phyloP scores from a whole-genome alignment of 2,888 invertebrate genomes.

The Eurois occulta region DNA sequence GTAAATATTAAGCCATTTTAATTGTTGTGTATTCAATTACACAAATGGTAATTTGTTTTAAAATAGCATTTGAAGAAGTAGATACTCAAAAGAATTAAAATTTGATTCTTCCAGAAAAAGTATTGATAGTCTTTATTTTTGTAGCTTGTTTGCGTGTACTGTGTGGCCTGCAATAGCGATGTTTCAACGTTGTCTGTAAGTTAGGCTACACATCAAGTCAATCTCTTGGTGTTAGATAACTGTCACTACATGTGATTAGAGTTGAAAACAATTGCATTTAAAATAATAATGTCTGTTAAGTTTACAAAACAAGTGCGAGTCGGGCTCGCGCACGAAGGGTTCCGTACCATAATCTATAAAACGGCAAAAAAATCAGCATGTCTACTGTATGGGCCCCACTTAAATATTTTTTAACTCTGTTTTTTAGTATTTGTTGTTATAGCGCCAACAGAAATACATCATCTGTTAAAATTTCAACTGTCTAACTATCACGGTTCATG shows the following conservation, averaged over 20 bases:
- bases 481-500: no score
- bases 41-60: not conserved
- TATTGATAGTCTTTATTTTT: not conserved
- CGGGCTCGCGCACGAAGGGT: no score
- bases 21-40: not conserved
- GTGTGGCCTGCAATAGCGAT: not conserved
- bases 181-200: not conserved
- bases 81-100: not conserved
- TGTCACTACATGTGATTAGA: not conserved
- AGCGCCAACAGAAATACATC: no score
- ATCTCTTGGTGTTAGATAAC: not conserved
- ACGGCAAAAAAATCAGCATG: no score
- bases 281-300: no score
- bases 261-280: not conserved
- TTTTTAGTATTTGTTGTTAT: no score
- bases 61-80: not conserved
- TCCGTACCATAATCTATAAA: no score
- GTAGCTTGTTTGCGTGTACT: not conserved
- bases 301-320: no score
- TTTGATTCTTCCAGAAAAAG: not conserved
- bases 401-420: no score
- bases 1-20: not conserved
- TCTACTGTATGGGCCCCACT: no score
- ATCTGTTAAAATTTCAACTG: no score
- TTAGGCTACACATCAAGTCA: not conserved